Evolutionary conservation across 2,797 vertebrate species (phyloP), one percentile per base, ranked within the genome.

Genomic region (Oreochromis mossambicus): DNA sequence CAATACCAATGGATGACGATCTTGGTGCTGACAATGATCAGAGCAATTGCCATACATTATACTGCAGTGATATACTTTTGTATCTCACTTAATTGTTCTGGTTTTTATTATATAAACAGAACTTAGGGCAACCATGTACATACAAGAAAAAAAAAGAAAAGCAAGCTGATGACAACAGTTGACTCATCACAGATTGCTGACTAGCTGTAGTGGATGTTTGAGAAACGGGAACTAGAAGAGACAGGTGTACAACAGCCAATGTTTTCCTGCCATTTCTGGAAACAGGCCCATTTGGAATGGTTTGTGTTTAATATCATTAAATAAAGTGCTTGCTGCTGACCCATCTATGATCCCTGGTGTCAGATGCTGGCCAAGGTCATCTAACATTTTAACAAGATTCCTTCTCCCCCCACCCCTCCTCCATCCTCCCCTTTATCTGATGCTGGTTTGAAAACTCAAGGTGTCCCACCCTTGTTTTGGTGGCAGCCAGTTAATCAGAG

Each of bases 381-480:
- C 95, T 92, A 91, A 94, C 95, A 95, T 96, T 95, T 96, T 96
- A 97, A 96, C 96, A 96, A 96, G 96, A 97, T 96, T 95, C 93
- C 83, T 84, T 89, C 85, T 84, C 58, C 81, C 85, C 86, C 82
- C 85, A 85, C 87, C 79, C 83, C 86, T 75, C 9, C 86, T 81
- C 29, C 12, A 83, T 86, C 81, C 79, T 87, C 79, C 80, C 84
- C 86, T 92, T 95, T 92, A 94, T 95, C 94, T 92, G 91, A 95
- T 92, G 89, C 86, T 81, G 91, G 86, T 94, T 89, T 87, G 86
- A 92, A 94, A 83, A 92, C 91, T 92, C 92, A 92, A 94, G 93
- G 92, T 94, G 95, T 91, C 87, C 92, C 89, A 89, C 77, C 85
- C 85, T 86, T 70, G 82, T 84, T 90, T 88, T 91, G 48, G 43